phyloP scores from a whole-genome alignment of 1,140 invertebrate species.

The Diorhabda carinulata region DNA sequence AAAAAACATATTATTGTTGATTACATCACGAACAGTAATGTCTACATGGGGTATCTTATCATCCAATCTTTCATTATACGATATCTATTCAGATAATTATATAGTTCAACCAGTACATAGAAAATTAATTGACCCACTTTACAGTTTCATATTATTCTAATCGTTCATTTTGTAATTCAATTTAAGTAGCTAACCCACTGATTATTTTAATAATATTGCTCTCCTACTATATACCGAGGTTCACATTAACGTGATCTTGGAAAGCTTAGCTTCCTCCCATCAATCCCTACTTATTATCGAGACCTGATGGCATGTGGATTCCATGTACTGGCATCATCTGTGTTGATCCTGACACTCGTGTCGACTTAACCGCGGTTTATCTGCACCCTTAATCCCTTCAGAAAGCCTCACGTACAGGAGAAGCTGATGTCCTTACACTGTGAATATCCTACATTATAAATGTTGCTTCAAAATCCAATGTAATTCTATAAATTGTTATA shows the following conservation, averaged over 20 bases:
- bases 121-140: no score
- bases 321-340: constrained; percentile 20
- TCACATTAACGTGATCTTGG: neutral
- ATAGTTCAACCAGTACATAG: no score
- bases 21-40: no score
- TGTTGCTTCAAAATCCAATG: no score
- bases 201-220: neutral
- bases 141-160: no score
- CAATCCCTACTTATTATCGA: constrained; percentile 25
- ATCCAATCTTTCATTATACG: no score
- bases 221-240: neutral
- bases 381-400: constrained; percentile 7
- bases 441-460: neutral
- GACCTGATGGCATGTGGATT: constrained; percentile 16
- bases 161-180: no score
- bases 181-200: no score
- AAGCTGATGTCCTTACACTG: constrained; percentile 1
- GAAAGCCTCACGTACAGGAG: constrained; percentile 6
- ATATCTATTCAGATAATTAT: no score
- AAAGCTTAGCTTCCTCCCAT: constrained; percentile 23
- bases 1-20: no score
- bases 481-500: no score
- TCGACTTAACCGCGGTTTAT: constrained; percentile 17
- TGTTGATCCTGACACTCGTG: constrained; percentile 12
- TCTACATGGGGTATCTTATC: no score